Percentiles rank a stretch among this genome's conserved stretches.
Conservation (phyloP, 2,797 vertebrate genomes). For the Pangasius krempfi region DNA sequence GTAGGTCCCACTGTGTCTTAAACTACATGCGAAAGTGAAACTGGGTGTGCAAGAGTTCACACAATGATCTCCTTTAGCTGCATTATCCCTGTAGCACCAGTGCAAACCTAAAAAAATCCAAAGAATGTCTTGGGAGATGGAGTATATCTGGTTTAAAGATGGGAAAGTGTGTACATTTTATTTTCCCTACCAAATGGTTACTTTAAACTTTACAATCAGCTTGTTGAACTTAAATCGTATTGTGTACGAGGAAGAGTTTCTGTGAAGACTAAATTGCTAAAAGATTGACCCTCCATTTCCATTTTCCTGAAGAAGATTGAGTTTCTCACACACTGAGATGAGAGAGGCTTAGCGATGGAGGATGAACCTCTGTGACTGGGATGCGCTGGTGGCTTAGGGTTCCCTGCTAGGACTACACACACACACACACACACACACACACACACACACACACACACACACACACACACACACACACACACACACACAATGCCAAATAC, state of each 20-base stretch:
- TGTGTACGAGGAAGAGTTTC: background rate
- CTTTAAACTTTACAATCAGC: background rate
- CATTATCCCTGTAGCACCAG: background rate
- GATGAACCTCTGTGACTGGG: slow-evolving; percentile 62
- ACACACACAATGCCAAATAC: slow-evolving; percentile 10
- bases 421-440: slow-evolving; percentile 23
- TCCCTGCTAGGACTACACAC: background rate
- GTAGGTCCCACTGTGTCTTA: background rate
- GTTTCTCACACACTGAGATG: slow-evolving; percentile 59
- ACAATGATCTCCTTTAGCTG: background rate
- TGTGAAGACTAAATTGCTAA: slow-evolving; percentile 31
- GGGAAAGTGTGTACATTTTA: background rate
- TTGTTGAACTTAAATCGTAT: background rate
- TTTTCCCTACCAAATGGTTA: background rate
- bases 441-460: slow-evolving; percentile 5
- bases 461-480: slow-evolving; percentile 21
- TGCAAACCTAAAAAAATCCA: background rate
- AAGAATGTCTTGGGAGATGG: background rate
- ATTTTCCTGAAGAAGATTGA: slow-evolving; percentile 58
- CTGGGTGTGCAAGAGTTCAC: background rate
- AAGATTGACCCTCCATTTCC: slow-evolving; percentile 55
- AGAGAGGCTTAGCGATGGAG: slow-evolving; percentile 69
- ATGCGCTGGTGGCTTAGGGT: slow-evolving; percentile 34
- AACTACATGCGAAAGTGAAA: background rate
- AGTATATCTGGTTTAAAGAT: background rate